phyloP scores from a whole-genome alignment of 2,797 vertebrate genomes.

The Nyctalus aviator region DNA sequence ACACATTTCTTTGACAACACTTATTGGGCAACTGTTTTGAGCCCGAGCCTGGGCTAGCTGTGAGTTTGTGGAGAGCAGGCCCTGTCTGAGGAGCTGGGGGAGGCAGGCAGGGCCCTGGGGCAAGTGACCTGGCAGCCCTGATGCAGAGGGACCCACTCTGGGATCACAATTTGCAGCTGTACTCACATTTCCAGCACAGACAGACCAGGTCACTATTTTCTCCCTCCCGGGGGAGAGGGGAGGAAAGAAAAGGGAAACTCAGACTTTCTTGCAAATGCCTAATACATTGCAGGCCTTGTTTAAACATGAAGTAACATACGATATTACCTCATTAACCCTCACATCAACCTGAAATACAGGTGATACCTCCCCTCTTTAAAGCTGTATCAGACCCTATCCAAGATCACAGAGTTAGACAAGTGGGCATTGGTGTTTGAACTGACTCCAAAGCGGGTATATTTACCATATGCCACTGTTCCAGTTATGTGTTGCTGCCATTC shows the following conservation, averaged over 20 bases:
- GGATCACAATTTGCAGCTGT: rapidly evolving
- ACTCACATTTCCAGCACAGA: background rate
- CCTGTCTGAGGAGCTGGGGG: too few relatives aligned
- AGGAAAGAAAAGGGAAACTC: background rate
- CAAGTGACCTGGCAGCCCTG: background rate
- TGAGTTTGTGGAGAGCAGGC: background rate
- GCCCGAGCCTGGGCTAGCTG: background rate
- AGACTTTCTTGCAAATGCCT: background rate
- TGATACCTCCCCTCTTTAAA: background rate
- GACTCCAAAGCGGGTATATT: background rate
- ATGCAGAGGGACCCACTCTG: background rate
- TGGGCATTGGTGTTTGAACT: background rate
- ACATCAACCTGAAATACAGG: background rate
- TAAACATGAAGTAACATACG: background rate
- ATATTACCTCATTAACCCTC: background rate
- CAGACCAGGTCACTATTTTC: background rate
- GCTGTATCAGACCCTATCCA: background rate
- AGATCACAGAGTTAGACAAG: background rate
- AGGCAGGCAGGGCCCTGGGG: too few relatives aligned
- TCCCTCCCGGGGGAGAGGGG: background rate
- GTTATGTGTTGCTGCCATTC: background rate
- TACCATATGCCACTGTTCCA: background rate
- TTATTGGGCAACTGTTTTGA: background rate
- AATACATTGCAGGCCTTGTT: background rate
- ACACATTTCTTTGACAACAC: background rate